Evolutionary conservation across 2,113 vertebrate genomes (phyloP).

Genomic region (Perognathus longimembris): DNA sequence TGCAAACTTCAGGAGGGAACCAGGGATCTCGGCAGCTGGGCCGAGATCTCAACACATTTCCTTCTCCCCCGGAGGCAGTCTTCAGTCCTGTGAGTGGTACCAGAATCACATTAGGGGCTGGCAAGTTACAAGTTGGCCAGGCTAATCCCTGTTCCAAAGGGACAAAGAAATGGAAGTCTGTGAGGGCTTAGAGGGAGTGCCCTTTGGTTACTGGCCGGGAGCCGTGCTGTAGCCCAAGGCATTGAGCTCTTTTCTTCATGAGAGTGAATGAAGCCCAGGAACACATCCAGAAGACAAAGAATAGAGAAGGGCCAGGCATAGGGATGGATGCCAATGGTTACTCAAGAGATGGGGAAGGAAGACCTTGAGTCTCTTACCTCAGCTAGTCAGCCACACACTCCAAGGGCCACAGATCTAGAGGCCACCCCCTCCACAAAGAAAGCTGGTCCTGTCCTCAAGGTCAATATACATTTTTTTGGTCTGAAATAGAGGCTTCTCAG

Average conservation of each 20-base stretch:
- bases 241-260: neutral
- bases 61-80: neutral
- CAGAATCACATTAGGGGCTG: neutral
- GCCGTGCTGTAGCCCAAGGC: fast-evolving
- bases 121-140: too few relatives aligned
- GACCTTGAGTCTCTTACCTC: neutral
- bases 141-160: neutral
- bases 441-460: neutral
- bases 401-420: neutral
- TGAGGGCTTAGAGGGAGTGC: neutral
- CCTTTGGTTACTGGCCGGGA: neutral
- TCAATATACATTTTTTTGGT: neutral
- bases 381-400: neutral
- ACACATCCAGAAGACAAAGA: neutral
- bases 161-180: neutral
- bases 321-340: too few relatives aligned
- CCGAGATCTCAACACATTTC: neutral
- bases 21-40: neutral
- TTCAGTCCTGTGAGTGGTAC: neutral
- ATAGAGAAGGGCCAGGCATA: too few relatives aligned
- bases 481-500: neutral
- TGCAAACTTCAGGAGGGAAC: neutral
- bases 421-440: neutral
- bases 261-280: neutral
- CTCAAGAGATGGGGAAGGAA: too few relatives aligned